Evolutionary conservation across 2,888 invertebrate species (phyloP).

Genomic region (Synergus laeviventris): DNA sequence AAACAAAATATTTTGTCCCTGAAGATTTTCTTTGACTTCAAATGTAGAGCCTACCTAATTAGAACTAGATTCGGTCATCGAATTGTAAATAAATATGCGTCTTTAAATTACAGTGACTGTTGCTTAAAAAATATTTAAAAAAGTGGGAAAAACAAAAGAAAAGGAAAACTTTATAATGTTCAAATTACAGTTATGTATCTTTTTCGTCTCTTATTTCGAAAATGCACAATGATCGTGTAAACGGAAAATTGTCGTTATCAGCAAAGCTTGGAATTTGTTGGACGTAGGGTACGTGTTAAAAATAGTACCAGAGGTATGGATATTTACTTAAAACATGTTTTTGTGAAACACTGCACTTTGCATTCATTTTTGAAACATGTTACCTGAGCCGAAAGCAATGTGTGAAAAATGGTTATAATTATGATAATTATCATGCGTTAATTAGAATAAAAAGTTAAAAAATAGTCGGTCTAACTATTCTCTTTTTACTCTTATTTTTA

Average conservation of each 20-base stretch:
- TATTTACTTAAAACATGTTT: conserved; percentile 11
- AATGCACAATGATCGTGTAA: conserved; percentile 50
- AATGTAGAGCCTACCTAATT: not conserved
- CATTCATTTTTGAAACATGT: conserved; percentile 27
- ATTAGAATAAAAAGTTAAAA: conserved; percentile 29
- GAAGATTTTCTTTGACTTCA: not conserved
- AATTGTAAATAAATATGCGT: conserved; percentile 50
- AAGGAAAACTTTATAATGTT: not conserved
- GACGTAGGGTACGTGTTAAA: conserved; percentile 1
- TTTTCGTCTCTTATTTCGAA: not conserved
- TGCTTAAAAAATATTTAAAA: conserved; percentile 37
- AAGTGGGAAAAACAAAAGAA: conserved; percentile 17
- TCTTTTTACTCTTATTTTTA: not conserved
- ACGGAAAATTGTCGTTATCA: conserved; percentile 23
- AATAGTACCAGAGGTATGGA: not conserved
- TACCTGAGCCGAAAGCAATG: conserved; percentile 30
- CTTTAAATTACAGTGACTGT: conserved; percentile 8
- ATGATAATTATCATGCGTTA: conserved; percentile 20
- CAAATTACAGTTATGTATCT: too few species aligned
- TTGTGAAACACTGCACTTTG: conserved; percentile 1
- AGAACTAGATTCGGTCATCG: not conserved
- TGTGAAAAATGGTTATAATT: conserved; percentile 16
- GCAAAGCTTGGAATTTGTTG: not conserved
- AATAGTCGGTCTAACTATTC: conserved; percentile 17
- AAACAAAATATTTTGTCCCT: too few species aligned